Percentiles rank a stretch among this genome's conserved stretches.
phyloP scores from a whole-genome alignment of 2,888 invertebrate species.

The Pogonocherus hispidulus region DNA sequence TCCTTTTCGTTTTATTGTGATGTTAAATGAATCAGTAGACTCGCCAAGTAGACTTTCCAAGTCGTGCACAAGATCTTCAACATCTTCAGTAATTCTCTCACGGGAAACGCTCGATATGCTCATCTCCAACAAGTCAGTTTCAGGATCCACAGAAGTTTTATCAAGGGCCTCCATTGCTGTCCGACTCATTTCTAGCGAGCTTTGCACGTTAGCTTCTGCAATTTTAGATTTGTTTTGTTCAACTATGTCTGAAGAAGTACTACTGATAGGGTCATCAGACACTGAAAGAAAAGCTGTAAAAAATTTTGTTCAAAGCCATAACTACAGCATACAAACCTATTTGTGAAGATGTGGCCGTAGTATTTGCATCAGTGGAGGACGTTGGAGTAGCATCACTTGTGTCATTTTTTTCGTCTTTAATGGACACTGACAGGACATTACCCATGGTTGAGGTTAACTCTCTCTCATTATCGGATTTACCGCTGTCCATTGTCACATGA shows the following conservation, averaged over 20 bases:
- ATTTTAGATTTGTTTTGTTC: constrained; percentile 48
- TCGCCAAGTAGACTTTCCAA: constrained; percentile 65
- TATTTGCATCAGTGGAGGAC: constrained; percentile 64
- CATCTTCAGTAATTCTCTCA: constrained; percentile 65
- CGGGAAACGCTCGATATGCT: constrained; percentile 56
- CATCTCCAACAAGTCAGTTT: constrained; percentile 58
- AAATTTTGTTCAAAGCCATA: constrained; percentile 9
- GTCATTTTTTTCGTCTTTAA: constrained; percentile 61
- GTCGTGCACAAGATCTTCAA: constrained; percentile 67
- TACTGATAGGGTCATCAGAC: constrained; percentile 65
- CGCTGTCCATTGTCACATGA: constrained; percentile 45
- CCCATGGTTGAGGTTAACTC: constrained; percentile 64
- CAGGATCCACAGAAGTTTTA: constrained; percentile 41
- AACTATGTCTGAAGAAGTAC: constrained; percentile 61
- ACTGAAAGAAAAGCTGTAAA: constrained; percentile 45
- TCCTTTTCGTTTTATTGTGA: constrained; percentile 37
- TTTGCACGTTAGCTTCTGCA: constrained; percentile 9
- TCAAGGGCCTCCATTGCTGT: constrained; percentile 23
- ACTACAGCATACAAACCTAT: constrained; percentile 43
- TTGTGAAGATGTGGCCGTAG: constrained; percentile 47
- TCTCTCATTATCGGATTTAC: constrained; percentile 50
- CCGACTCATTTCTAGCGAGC: constrained; percentile 22
- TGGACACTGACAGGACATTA: constrained; percentile 59
- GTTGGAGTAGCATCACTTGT: constrained; percentile 63
- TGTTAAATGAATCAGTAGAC: constrained; percentile 53